These are phyloP conservation scores for Drosophila teissieri DNA, from an alignment of 1,140 invertebrate genomes.

Conservation along the genomic window DNA sequence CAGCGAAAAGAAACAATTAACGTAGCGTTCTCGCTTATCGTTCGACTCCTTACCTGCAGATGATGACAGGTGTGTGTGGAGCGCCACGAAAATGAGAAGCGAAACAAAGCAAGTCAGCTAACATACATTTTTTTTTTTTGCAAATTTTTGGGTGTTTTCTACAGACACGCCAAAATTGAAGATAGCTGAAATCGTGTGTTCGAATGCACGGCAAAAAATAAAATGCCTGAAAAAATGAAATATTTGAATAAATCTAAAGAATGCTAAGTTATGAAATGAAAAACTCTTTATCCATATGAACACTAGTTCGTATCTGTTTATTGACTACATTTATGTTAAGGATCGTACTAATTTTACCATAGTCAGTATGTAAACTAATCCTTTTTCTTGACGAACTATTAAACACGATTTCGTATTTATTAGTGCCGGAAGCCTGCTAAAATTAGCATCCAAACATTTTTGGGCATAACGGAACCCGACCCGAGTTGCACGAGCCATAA, in stretches of 20 bases:
- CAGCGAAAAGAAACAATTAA: conserved; percentile 36
- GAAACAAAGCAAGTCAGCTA: conserved; percentile 60
- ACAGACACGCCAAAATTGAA: background rate
- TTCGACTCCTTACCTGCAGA: conserved; percentile 27
- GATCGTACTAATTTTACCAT: background rate
- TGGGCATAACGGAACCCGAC: conserved; percentile 69
- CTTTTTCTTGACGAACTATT: conserved; percentile 36
- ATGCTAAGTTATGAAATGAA: background rate
- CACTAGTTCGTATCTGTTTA: too few species aligned
- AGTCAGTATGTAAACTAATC: background rate
- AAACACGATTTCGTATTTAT: conserved; percentile 33
- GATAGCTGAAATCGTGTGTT: conserved; percentile 31
- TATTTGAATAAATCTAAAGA: too few species aligned
- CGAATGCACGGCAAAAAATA: too few species aligned
- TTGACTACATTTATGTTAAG: too few species aligned
- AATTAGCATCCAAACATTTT: conserved; percentile 57
- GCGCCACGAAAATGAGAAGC: conserved; percentile 10
- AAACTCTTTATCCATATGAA: background rate
- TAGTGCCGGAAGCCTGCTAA: conserved; percentile 41
- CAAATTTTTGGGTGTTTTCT: conserved; percentile 22
- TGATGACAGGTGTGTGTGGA: conserved; percentile 45
- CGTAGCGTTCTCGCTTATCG: conserved; percentile 29
- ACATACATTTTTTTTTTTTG: conserved; percentile 56
- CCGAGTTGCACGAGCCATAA: conserved; percentile 49
- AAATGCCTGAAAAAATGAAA: background rate